Evolutionary conservation across 2,797 vertebrate species (phyloP).

Genomic region (Anniella stebbinsi): DNA sequence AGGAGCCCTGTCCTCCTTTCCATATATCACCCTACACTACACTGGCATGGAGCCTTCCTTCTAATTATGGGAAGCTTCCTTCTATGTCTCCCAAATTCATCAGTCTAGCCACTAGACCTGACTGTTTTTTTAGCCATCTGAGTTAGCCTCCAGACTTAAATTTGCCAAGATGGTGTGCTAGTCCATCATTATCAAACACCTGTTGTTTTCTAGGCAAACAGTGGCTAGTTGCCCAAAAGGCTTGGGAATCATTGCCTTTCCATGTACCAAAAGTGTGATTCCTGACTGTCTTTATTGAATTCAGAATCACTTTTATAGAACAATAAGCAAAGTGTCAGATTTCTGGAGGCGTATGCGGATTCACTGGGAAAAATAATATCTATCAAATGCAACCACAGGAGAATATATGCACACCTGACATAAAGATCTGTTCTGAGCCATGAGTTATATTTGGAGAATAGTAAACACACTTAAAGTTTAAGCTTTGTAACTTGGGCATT

Average conservation of each 20-base stretch:
- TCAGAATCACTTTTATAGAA: slow-evolving; percentile 6
- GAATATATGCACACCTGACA: slow-evolving; percentile 68
- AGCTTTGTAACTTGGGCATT: slow-evolving; percentile 63
- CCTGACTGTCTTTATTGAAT: slow-evolving; percentile 3
- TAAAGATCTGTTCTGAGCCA: slow-evolving; percentile 64
- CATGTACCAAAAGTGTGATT: not conserved
- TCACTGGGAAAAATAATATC: not conserved
- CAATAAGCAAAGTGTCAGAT: slow-evolving; percentile 31
- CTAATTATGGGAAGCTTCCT: no score
- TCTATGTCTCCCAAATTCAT: not conserved
- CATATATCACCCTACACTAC: no score
- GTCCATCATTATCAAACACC: not conserved
- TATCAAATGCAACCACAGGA: slow-evolving; percentile 55
- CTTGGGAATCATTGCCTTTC: not conserved
- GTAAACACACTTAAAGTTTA: slow-evolving; percentile 61
- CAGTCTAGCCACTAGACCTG: no score
- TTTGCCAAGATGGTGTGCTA: not conserved
- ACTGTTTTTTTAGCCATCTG: not conserved
- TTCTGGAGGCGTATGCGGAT: not conserved
- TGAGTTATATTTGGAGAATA: slow-evolving; percentile 59
- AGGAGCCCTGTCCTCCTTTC: no score
- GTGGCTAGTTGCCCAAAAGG: not conserved
- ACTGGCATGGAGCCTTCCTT: not conserved
- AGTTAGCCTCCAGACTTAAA: not conserved
- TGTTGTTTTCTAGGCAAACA: no score